Conservation (phyloP, 2,113 vertebrate genomes). For the Macquaria australasica region DNA sequence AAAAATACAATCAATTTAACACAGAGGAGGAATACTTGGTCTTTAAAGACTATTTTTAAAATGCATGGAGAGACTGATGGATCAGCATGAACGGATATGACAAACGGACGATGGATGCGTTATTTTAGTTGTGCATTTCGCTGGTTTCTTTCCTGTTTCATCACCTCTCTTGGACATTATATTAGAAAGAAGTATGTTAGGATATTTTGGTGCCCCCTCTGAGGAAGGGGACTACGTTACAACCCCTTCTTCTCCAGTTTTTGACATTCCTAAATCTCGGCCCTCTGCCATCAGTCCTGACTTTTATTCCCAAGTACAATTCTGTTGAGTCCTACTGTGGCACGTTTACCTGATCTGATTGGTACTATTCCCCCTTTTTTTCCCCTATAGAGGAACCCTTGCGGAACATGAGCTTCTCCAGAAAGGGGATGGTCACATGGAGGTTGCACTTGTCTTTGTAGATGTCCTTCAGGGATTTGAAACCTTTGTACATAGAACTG, state of each 20-base stretch:
- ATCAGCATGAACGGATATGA: slow-evolving; percentile 70
- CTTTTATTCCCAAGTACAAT: slow-evolving; percentile 49
- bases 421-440: slow-evolving; percentile 58
- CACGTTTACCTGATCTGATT: slow-evolving; percentile 66
- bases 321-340: slow-evolving; percentile 58
- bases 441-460: slow-evolving; percentile 84
- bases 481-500: slow-evolving; percentile 84
- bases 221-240: slow-evolving; percentile 40
- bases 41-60: slow-evolving; percentile 60
- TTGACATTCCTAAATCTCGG: slow-evolving; percentile 66
- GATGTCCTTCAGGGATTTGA: slow-evolving; percentile 86
- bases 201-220: slow-evolving; percentile 42
- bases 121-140: slow-evolving; percentile 60
- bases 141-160: slow-evolving; percentile 49
- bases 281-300: slow-evolving; percentile 60
- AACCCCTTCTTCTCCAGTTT: slow-evolving; percentile 25
- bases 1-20: slow-evolving; percentile 52
- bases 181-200: slow-evolving; percentile 50
- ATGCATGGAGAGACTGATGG: slow-evolving; percentile 72
- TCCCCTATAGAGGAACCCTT: slow-evolving; percentile 41
- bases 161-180: slow-evolving; percentile 47
- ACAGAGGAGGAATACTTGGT: slow-evolving; percentile 57
- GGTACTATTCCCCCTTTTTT: slow-evolving; percentile 47
- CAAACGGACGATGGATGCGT: slow-evolving; percentile 51
- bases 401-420: slow-evolving; percentile 59